Conservation (phyloP, 35 echinoderm and acorn worm species). For the Eucidaris tribuloides region DNA sequence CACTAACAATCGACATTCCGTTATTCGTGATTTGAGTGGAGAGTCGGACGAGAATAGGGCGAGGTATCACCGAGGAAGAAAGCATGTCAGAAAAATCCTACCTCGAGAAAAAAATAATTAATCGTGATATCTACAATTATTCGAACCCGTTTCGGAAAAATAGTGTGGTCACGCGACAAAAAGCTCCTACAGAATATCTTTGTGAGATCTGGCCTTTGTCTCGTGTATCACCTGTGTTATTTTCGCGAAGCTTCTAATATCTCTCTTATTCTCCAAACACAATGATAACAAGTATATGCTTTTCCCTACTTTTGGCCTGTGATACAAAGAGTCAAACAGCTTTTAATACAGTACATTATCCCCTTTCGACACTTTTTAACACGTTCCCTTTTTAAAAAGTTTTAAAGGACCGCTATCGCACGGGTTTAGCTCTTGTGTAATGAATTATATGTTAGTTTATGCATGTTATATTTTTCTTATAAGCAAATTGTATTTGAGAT, state of each 20-base stretch:
- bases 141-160: background rate
- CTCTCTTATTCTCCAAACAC: background rate
- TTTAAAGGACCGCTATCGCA: too few species aligned
- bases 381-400: too few species aligned
- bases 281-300: background rate
- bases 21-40: background rate
- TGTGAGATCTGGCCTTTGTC: background rate
- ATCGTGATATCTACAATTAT: constrained; percentile 31
- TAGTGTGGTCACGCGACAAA: background rate
- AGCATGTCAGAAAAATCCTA: background rate
- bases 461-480: too few species aligned
- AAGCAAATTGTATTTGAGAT: too few species aligned
- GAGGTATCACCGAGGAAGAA: background rate
- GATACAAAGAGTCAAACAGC: too few species aligned
- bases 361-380: too few species aligned
- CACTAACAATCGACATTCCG: background rate
- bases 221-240: constrained; percentile 6
- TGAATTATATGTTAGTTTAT: too few species aligned
- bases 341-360: too few species aligned
- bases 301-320: too few species aligned
- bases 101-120: background rate
- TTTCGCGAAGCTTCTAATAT: background rate
- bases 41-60: background rate
- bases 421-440: too few species aligned
- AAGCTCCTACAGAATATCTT: background rate